Evolutionary conservation across 2,888 invertebrate species (phyloP).

Genomic region (Panorpa germanica): DNA sequence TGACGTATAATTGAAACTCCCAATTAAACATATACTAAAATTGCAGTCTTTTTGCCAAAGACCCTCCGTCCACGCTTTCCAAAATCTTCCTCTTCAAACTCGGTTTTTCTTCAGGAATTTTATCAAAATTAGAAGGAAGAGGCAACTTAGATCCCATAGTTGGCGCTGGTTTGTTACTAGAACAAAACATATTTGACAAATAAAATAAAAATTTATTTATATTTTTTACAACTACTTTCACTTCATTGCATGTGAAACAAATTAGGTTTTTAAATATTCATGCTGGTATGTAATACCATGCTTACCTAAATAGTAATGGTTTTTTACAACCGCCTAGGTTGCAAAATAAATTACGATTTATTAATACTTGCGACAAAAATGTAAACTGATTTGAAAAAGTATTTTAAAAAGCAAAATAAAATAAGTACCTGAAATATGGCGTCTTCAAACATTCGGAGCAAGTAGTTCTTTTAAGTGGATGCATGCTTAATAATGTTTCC

Average conservation of each 20-base stretch:
- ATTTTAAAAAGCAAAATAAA: conserved; percentile 1
- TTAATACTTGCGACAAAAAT: conserved; percentile 2
- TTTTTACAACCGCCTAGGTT: too few relatives aligned
- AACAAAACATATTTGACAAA: conserved; percentile 14
- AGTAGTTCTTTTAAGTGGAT: conserved; percentile 65
- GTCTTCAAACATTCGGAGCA: conserved; percentile 73
- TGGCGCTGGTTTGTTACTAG: conserved; percentile 72
- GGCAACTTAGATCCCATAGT: conserved; percentile 71
- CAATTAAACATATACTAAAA: conserved; percentile 23
- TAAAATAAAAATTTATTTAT: conserved; percentile 5
- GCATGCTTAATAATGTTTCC: conserved; percentile 54
- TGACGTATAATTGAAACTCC: too few relatives aligned
- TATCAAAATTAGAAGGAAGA: conserved; percentile 44
- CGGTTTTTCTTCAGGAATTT: conserved; percentile 26
- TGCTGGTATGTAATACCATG: too few relatives aligned
- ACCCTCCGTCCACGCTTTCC: conserved; percentile 36
- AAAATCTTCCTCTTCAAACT: conserved; percentile 46
- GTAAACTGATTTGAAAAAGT: conserved; percentile 1
- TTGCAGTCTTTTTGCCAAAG: conserved; percentile 34
- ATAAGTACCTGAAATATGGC: conserved; percentile 57
- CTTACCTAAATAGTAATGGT: too few relatives aligned
- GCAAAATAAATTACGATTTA: background rate
- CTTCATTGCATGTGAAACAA: too few relatives aligned
- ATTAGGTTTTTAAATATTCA: too few relatives aligned
- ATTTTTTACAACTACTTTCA: background rate